These are phyloP conservation scores for Chionodraco myersi DNA, from an alignment of 2,113 vertebrate genomes.

Conservation along the genomic window DNA sequence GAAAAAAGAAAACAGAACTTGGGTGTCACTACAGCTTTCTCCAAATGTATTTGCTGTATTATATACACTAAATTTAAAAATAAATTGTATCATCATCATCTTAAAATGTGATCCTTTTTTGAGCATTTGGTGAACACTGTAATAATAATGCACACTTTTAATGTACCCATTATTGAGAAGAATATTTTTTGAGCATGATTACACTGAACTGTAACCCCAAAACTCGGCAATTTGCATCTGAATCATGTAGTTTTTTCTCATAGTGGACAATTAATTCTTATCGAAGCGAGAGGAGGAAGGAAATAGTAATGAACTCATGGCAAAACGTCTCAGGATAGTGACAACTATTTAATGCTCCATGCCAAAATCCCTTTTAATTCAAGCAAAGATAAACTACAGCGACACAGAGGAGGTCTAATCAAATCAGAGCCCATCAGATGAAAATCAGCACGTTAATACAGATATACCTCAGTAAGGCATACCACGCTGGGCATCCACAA, in stretches of 20 bases:
- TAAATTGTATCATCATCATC: not conserved
- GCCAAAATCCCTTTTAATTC: not conserved
- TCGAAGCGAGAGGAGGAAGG: constrained; percentile 2
- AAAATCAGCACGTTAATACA: constrained; percentile 52
- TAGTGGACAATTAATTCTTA: not conserved
- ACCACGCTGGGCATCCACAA: constrained; percentile 61
- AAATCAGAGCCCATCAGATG: constrained; percentile 64
- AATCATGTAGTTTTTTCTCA: constrained; percentile 8
- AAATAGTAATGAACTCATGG: constrained; percentile 16
- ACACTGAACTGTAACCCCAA: not conserved
- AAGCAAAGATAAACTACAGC: constrained; percentile 26
- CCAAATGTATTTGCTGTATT: not conserved
- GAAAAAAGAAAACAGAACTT: not conserved
- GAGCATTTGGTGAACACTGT: constrained; percentile 17
- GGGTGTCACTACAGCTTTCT: not conserved
- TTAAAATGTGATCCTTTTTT: not conserved
- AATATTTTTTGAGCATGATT: constrained; percentile 1
- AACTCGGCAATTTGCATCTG: not conserved
- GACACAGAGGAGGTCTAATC: constrained; percentile 55
- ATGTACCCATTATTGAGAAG: too few species aligned
- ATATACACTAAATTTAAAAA: not conserved
- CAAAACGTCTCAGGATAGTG: constrained; percentile 14
- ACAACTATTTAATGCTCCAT: not conserved
- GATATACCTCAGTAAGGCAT: constrained; percentile 44
- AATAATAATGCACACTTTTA: not conserved